Evolutionary conservation across 2,113 vertebrate species (phyloP), one percentile per base, ranked within the genome.

Genomic region (Petromus typicus): DNA sequence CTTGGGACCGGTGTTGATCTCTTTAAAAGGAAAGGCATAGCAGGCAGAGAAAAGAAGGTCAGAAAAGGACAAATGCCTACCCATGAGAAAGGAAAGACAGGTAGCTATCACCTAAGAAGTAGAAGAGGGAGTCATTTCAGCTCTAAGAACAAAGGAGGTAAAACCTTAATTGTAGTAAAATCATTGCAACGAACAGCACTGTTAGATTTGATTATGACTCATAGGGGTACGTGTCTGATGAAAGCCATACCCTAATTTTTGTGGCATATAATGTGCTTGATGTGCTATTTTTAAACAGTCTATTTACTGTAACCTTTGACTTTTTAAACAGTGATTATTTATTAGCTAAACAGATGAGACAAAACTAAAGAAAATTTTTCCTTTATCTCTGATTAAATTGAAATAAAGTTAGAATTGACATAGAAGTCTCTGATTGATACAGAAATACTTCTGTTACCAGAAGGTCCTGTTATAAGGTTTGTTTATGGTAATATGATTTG

Each of bases 181-280:
- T 69, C 88, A 82, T 61, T 66, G 57, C 92, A 94, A 43, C 9
- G 10, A 23, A 64, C 23, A 45, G 9, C 14, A 32, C 40, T 80
- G 17, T 43, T 95, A 86, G 63, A 91, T 59, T 86, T 67, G 25
- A 92, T 85, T 76, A 30, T 34, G 40, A 69, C 13, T 81, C 13
- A 43, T 67, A 37, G 27, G 18, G 25, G 75, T 54, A 6, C 14
- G 67, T 57, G 73, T 23, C 20, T 81, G 27, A 82, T 90, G 94
- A 88, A 92, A 96, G 6, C 32, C 27, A 8, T 40, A 54, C 40
- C 61, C 51, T 89, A 73, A 84, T 96, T 95, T 90, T 92, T 30
- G 86, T 95, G 95, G n/a, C 45, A 20, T 69, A 71, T 59, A 34
- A 40, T 91, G 30, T 56, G 10, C 16, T 76, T 91, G 14, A 40